These are phyloP conservation scores for Acromyrmex charruanus DNA, from an alignment of 1,140 invertebrate genomes.

Conservation along the genomic window DNA sequence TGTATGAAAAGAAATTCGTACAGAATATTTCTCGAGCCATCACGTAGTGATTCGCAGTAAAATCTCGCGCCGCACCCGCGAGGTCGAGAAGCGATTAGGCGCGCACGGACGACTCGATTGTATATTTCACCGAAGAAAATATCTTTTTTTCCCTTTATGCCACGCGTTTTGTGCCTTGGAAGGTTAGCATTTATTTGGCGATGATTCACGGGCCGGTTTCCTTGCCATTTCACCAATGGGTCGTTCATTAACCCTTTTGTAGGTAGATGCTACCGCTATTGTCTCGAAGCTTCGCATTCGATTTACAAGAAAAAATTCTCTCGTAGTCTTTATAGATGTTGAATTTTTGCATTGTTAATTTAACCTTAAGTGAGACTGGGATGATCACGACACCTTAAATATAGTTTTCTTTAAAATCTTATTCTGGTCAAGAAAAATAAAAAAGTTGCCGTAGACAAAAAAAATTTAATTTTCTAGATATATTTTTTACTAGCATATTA, in stretches of 20 bases:
- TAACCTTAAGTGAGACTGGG: background rate
- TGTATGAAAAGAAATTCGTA: slow-evolving; percentile 23
- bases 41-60: slow-evolving; percentile 25
- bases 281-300: background rate
- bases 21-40: background rate
- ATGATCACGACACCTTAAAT: no score
- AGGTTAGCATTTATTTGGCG: slow-evolving; percentile 28
- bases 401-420: no score
- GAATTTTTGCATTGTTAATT: background rate
- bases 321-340: background rate
- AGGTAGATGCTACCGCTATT: background rate
- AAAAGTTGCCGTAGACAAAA: no score
- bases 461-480: no score
- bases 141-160: slow-evolving; percentile 32
- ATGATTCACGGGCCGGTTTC: slow-evolving; percentile 60
- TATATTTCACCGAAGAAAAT: slow-evolving; percentile 43
- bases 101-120: slow-evolving; percentile 63
- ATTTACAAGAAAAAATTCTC: background rate
- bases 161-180: background rate
- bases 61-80: slow-evolving; percentile 32
- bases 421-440: no score
- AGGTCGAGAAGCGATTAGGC: slow-evolving; percentile 61
- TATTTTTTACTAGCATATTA: no score
- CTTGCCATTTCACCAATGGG: slow-evolving; percentile 2
- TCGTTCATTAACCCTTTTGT: slow-evolving; percentile 34